phyloP scores from a whole-genome alignment of 2,888 invertebrate genomes.

The Exocentrus adspersus region DNA sequence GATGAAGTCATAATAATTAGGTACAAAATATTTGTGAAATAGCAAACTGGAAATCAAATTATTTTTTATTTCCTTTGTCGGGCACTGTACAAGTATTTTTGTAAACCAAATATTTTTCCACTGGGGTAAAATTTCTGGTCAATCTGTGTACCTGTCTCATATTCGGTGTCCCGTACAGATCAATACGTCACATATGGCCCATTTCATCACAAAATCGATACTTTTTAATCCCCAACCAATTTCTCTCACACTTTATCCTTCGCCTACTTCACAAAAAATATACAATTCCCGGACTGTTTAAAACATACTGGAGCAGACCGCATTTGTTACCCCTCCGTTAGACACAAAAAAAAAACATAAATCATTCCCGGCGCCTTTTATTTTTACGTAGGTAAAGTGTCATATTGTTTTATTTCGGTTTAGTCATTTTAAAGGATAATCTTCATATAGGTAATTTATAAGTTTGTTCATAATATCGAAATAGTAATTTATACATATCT shows the following conservation, averaged over 20 bases:
- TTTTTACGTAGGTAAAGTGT: neutral
- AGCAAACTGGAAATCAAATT: too few species aligned
- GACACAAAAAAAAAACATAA: constrained; percentile 13
- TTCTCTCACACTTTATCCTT: constrained; percentile 1
- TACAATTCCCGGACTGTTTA: constrained; percentile 6
- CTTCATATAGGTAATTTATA: too few species aligned
- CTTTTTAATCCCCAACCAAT: constrained; percentile 7
- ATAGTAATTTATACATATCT: too few species aligned
- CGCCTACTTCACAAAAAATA: neutral
- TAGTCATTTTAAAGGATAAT: neutral
- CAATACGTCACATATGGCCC: neutral
- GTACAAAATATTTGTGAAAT: too few species aligned
- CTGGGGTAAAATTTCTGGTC: too few species aligned
- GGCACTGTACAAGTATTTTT: too few species aligned
- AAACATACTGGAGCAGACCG: constrained; percentile 3
- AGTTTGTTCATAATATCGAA: too few species aligned
- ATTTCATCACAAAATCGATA: constrained; percentile 4
- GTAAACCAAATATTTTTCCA: too few species aligned
- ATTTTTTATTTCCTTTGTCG: too few species aligned
- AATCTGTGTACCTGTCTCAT: neutral
- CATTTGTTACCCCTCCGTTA: constrained; percentile 19
- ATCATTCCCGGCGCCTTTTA: constrained; percentile 6
- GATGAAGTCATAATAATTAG: too few species aligned
- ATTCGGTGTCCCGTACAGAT: neutral
- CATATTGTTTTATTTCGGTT: neutral